Evolutionary conservation across 2,113 vertebrate genomes (phyloP).

Genomic region (Coturnix japonica): DNA sequence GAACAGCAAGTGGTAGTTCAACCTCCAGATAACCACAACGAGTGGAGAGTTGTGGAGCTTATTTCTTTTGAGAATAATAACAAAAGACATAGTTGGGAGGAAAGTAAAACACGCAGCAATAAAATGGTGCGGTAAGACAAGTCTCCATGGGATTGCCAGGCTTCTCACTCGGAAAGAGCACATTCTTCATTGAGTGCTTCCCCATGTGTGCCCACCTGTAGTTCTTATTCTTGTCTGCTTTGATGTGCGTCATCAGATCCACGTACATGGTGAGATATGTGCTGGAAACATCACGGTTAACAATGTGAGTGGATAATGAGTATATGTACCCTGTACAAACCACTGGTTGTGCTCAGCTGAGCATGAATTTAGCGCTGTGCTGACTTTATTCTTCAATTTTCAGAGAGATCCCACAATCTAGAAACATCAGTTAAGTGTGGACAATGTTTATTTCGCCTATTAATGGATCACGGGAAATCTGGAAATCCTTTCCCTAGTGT

Average conservation of each 20-base stretch:
- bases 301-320: rapidly evolving
- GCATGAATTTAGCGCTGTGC: background rate
- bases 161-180: background rate
- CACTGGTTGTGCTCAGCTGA: background rate
- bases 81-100: background rate
- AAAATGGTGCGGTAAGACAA: background rate
- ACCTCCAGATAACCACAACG: background rate
- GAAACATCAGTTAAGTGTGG: background rate
- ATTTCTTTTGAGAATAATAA: background rate
- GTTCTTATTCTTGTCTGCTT: background rate
- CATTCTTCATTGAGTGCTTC: rapidly evolving
- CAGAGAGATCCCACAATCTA: background rate
- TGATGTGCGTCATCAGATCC: background rate
- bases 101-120: background rate
- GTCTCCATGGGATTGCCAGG: background rate
- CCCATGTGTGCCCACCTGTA: background rate
- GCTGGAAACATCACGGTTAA: background rate
- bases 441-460: background rate
- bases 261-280: background rate
- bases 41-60: background rate
- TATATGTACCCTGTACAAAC: background rate
- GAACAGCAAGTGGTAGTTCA: background rate
- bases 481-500: background rate
- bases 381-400: background rate
- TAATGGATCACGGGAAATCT: background rate